Base-by-base conservation (phyloP, 2,797 vertebrate genomes). In the Protonibea diacanthus region DNA sequence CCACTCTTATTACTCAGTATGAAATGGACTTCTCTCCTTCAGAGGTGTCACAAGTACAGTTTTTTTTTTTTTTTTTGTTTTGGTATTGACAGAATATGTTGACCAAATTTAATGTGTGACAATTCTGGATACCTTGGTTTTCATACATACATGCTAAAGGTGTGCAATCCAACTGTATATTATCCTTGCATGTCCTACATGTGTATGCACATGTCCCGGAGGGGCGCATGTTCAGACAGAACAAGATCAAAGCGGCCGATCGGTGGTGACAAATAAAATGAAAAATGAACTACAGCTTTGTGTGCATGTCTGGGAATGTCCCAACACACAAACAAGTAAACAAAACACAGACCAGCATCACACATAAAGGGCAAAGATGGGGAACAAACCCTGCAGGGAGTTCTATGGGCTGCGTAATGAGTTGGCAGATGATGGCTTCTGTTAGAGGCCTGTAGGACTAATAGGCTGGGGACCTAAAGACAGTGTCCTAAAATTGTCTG, bases 311-410 rank as follows among this genome's bases (percentile, higher is more conserved):
- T 57, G 75, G 57, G 58, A 76, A 85, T 64, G 27, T 74, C 75
- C 51, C 65, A 61, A 57, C 53, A 69, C 72, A 69, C 64, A 85
- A 79, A 77, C 45, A 74, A 76, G 52, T 68, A 74, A 83, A 85
- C 61, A 79, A 74, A 38, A 75, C 29, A 65, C 3, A 61, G 20
- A 74, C 60, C 44, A 63, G 73, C 49, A 65, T 38, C 60, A 69
- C 40, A 55, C 45, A 67, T 14, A 68, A 80, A 81, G 62, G 70
- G 27, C 12, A 38, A 40, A 69, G 56, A 45, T 23, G 64, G 57
- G 52, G 45, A 49, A 68, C 27, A 55, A 44, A 59, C 66, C 67
- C 81, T 51, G 63, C 47, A 48, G 81, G 48, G 63, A 86, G 60
- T 62, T 79, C 69, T 71, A 21, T 29, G 55, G 45, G 55, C 65